A percentile compares a stretch with the other conserved stretches of the same genome.
phyloP scores from a whole-genome alignment of 2,888 invertebrate genomes.

The Drosophila anomalata region DNA sequence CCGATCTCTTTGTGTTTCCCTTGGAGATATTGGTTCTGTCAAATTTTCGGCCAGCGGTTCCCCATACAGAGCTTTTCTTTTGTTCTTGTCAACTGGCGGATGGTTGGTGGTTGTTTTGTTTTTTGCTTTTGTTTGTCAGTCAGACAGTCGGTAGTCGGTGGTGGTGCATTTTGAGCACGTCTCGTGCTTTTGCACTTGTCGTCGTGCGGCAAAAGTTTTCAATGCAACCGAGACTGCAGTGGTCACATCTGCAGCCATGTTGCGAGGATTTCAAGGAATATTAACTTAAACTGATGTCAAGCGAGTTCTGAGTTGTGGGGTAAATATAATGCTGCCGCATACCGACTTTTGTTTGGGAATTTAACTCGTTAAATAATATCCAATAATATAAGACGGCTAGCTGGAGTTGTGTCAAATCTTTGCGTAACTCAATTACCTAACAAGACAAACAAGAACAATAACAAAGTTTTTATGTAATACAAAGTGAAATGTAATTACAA shows the following conservation, averaged over 20 bases:
- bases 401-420: constrained; percentile 6
- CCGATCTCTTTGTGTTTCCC: background rate
- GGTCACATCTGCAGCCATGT: constrained; percentile 34
- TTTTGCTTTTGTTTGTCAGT: constrained; percentile 7
- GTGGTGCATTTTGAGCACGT: constrained; percentile 20
- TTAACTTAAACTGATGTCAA: constrained; percentile 27
- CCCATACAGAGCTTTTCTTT: constrained; percentile 1
- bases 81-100: background rate
- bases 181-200: constrained; percentile 10
- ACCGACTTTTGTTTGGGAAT: background rate
- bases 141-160: background rate
- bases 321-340: background rate
- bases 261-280: constrained; percentile 8
- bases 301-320: background rate
- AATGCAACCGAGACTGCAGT: constrained; percentile 1
- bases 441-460: constrained; percentile 19
- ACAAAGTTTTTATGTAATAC: constrained; percentile 43
- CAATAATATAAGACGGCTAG: constrained; percentile 4
- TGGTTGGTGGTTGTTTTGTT: constrained; percentile 4
- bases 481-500: constrained; percentile 51
- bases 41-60: constrained; percentile 2
- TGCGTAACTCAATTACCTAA: constrained; percentile 10
- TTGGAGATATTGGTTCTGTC: constrained; percentile 10
- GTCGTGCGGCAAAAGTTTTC: constrained; percentile 9
- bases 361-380: background rate